These are phyloP conservation scores for Drosophila atripex DNA, from an alignment of 2,888 invertebrate species.

Conservation along the genomic window DNA sequence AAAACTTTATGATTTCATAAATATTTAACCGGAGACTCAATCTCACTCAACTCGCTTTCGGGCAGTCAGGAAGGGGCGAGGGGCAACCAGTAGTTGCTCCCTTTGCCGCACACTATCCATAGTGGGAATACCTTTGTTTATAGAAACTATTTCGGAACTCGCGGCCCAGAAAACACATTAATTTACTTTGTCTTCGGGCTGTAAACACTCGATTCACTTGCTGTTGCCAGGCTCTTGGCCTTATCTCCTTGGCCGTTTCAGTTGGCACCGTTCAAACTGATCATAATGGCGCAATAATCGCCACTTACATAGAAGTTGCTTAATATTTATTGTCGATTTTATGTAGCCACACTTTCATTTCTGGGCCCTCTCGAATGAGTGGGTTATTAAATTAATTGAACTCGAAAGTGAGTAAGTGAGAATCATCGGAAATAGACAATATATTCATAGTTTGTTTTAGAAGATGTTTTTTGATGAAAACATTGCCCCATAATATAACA, in stretches of 20 bases:
- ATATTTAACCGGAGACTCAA: slow-evolving; percentile 67
- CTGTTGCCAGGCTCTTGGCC: slow-evolving; percentile 40
- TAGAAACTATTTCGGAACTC: slow-evolving; percentile 61
- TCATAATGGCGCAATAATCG: slow-evolving; percentile 70
- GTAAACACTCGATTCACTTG: slow-evolving; percentile 58
- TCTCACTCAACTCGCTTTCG: slow-evolving; percentile 20
- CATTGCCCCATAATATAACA: too few relatives aligned
- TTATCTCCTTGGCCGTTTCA: slow-evolving; percentile 7
- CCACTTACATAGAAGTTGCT: slow-evolving; percentile 67
- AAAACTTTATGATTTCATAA: slow-evolving; percentile 84
- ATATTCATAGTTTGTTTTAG: too few relatives aligned
- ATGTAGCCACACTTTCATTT: slow-evolving; percentile 24
- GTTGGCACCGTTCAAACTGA: slow-evolving; percentile 53
- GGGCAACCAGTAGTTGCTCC: not conserved
- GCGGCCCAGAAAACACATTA: slow-evolving; percentile 59
- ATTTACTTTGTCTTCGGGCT: slow-evolving; percentile 71
- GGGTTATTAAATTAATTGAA: slow-evolving; percentile 57
- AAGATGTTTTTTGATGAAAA: too few relatives aligned
- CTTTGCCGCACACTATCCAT: slow-evolving; percentile 9
- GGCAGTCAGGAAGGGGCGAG: slow-evolving; percentile 6
- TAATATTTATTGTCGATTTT: slow-evolving; percentile 60
- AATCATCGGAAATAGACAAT: too few relatives aligned
- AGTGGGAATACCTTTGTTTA: slow-evolving; percentile 54
- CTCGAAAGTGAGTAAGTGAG: not conserved
- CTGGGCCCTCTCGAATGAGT: slow-evolving; percentile 3